phyloP scores from a whole-genome alignment of 1,140 invertebrate genomes.

The Drosophila tsacasi region DNA sequence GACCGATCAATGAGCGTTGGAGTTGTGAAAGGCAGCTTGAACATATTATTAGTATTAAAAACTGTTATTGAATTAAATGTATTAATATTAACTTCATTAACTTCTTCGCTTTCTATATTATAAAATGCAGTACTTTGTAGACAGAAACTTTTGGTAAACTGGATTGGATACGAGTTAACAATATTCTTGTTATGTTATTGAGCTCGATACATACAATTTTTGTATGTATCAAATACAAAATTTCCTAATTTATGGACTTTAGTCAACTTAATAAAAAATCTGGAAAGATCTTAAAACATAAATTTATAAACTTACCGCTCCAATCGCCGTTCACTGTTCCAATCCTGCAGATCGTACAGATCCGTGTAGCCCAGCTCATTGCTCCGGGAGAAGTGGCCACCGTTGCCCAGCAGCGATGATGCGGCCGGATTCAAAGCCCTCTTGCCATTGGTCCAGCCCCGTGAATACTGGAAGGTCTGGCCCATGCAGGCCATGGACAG shows the following conservation, averaged over 20 bases:
- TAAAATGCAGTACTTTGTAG: too few species aligned
- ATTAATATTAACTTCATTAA: neutral
- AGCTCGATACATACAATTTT: too few species aligned
- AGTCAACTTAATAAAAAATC: too few species aligned
- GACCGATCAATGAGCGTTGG: conserved; percentile 75
- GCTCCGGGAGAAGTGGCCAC: conserved; percentile 41
- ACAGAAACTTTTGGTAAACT: too few species aligned
- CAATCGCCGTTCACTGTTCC: conserved; percentile 48
- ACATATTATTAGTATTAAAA: neutral
- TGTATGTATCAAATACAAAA: too few species aligned
- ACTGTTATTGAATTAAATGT: neutral
- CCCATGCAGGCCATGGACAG: conserved; percentile 76
- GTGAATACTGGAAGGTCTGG: conserved; percentile 91
- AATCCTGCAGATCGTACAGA: conserved; percentile 63
- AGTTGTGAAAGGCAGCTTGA: conserved; percentile 86
- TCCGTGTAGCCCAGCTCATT: conserved; percentile 61
- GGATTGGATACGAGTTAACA: too few species aligned
- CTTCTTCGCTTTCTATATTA: neutral
- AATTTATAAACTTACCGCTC: conserved; percentile 61
- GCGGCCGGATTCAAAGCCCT: conserved; percentile 81
- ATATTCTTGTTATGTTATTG: too few species aligned
- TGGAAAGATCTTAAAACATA: neutral
- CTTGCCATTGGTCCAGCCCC: conserved; percentile 91
- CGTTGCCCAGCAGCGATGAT: conserved; percentile 40
- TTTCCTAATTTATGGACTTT: too few species aligned